phyloP scores from a whole-genome alignment of 2,888 invertebrate species.

The Allygus modestus region DNA sequence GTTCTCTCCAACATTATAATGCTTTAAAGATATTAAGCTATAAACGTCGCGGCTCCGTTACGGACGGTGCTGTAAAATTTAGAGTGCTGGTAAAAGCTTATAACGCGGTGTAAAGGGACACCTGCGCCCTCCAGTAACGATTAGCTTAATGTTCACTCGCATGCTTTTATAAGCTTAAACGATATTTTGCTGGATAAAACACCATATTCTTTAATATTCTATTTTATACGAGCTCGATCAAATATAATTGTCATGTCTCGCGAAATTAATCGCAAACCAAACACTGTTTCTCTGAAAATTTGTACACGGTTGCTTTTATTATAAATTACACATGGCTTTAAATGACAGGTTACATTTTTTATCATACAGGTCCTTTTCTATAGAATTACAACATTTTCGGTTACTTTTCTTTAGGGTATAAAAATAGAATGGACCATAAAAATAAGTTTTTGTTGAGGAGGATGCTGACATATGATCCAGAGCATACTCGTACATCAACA shows the following conservation, averaged over 20 bases:
- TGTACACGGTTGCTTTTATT: too few species aligned
- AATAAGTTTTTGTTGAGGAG: too few species aligned
- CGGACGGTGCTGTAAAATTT: slow-evolving; percentile 11
- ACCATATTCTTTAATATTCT: neutral
- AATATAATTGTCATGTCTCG: neutral
- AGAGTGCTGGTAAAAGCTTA: slow-evolving; percentile 51
- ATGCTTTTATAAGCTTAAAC: slow-evolving; percentile 41
- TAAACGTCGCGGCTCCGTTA: slow-evolving; percentile 17
- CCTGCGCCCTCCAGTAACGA: slow-evolving; percentile 30
- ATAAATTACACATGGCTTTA: too few species aligned
- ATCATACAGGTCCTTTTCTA: too few species aligned
- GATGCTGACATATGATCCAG: too few species aligned
- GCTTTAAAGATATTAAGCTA: slow-evolving; percentile 19
- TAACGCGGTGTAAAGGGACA: slow-evolving; percentile 45
- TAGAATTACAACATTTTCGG: too few species aligned
- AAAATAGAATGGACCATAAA: too few species aligned
- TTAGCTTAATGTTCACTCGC: slow-evolving; percentile 36
- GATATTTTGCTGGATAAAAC: slow-evolving; percentile 14
- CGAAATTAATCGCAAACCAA: too few species aligned
- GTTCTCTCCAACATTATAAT: neutral
- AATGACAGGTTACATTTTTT: too few species aligned
- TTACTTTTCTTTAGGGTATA: too few species aligned
- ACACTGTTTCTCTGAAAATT: too few species aligned
- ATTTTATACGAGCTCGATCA: neutral
- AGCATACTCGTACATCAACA: too few species aligned